Conservation (phyloP, 2,113 vertebrate genomes). For the Sorex fumeus region DNA sequence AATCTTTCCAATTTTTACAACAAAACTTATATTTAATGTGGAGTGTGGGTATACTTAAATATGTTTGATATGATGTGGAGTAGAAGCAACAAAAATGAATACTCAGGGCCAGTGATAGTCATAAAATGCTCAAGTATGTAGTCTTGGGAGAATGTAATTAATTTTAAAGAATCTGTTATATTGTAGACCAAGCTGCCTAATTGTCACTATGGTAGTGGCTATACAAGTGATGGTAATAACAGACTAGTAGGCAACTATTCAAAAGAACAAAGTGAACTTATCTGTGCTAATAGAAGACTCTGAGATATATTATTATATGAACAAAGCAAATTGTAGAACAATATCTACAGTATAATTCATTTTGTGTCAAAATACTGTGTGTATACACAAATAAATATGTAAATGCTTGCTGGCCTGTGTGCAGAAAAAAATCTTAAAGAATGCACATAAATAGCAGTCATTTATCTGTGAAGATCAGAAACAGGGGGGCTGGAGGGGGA, state of each 20-base stretch:
- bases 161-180: slow-evolving; percentile 16
- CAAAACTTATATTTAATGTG: slow-evolving; percentile 65
- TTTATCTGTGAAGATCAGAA: slow-evolving; percentile 48
- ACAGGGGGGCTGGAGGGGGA: background rate
- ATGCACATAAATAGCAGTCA: background rate
- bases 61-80: slow-evolving; percentile 35
- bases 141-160: slow-evolving; percentile 16
- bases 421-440: background rate
- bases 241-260: background rate
- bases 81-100: slow-evolving; percentile 53
- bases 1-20: slow-evolving; percentile 66
- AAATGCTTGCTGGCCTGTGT: background rate
- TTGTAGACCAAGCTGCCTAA: background rate
- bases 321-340: slow-evolving; percentile 12
- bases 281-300: slow-evolving; percentile 10
- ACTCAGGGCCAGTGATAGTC: background rate
- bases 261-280: background rate
- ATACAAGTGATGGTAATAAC: background rate
- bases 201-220: background rate
- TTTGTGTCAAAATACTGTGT: slow-evolving; percentile 15
- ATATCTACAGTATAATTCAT: background rate
- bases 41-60: slow-evolving; percentile 58
- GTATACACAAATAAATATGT: background rate
- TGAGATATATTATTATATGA: background rate
- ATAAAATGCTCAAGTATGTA: background rate